phyloP scores from a whole-genome alignment of 1,140 invertebrate species.

The Ceratitis capitata region DNA sequence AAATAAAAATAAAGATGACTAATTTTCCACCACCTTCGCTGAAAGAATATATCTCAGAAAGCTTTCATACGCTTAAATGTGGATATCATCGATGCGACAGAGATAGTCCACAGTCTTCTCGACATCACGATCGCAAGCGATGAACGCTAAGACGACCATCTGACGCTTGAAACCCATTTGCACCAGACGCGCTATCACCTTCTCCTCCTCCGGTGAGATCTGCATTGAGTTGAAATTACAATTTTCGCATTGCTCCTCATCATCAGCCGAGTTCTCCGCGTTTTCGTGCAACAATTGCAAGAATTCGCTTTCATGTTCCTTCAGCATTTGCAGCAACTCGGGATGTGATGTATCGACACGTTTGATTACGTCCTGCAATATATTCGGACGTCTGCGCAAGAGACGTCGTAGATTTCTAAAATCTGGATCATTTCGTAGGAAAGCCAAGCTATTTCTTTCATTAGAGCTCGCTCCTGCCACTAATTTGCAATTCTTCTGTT shows the following conservation, averaged over 20 bases:
- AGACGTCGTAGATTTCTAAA: slow-evolving; percentile 49
- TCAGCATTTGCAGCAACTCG: slow-evolving; percentile 45
- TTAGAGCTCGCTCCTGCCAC: not conserved
- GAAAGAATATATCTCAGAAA: too few relatives aligned
- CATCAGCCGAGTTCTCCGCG: not conserved
- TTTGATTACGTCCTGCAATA: slow-evolving; percentile 46
- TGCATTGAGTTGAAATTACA: not conserved
- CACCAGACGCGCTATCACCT: slow-evolving; percentile 52
- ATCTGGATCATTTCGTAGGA: slow-evolving; percentile 45
- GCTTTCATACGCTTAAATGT: not conserved
- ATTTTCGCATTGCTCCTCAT: not conserved
- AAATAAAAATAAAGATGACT: not conserved
- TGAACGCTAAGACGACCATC: slow-evolving; percentile 51
- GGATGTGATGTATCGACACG: slow-evolving; percentile 50
- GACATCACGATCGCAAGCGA: slow-evolving; percentile 59
- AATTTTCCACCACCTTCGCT: not conserved
- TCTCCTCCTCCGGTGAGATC: slow-evolving; percentile 42
- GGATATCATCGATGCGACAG: slow-evolving; percentile 47
- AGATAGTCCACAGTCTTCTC: slow-evolving; percentile 55
- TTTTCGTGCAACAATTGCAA: slow-evolving; percentile 45
- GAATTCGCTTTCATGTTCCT: slow-evolving; percentile 51
- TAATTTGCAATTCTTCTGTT: not conserved
- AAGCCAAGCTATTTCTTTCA: slow-evolving; percentile 14
- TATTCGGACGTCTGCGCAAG: slow-evolving; percentile 50
- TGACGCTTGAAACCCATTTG: slow-evolving; percentile 53